phyloP scores from a whole-genome alignment of 2,888 invertebrate genomes.

The Desoria tigrina region DNA sequence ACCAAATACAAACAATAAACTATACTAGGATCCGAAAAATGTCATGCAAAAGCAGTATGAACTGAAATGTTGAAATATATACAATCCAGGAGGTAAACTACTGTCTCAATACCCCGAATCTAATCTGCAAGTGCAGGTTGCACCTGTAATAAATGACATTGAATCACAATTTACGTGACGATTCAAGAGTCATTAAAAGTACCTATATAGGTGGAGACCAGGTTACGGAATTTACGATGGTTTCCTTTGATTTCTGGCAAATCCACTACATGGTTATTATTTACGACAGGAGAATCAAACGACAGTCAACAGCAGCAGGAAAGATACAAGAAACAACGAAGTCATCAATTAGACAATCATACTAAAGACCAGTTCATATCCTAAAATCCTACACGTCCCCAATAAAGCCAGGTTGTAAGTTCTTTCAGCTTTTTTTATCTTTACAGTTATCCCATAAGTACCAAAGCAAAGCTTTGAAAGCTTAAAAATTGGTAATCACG shows the following conservation, averaged over 20 bases:
- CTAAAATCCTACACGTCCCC: too few species aligned
- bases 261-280: slow-evolving; percentile 72
- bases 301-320: slow-evolving; percentile 50
- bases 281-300: slow-evolving; percentile 38
- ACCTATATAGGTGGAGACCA: slow-evolving; percentile 99
- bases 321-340: slow-evolving; percentile 50
- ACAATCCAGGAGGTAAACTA: too few species aligned
- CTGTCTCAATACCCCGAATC: too few species aligned
- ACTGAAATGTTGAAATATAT: too few species aligned
- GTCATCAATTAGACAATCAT: slow-evolving; percentile 23
- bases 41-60: too few species aligned
- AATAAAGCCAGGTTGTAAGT: too few species aligned
- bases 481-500: too few species aligned
- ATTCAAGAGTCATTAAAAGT: slow-evolving; percentile 56
- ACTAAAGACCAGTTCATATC: too few species aligned
- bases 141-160: neutral
- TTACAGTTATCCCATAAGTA: neutral
- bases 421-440: too few species aligned
- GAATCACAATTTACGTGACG: slow-evolving; percentile 2
- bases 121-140: too few species aligned
- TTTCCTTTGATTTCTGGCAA: slow-evolving; percentile 97
- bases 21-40: too few species aligned
- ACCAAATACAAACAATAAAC: too few species aligned
- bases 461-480: slow-evolving; percentile 1
- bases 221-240: slow-evolving; percentile 98